Percentiles rank a stretch among this genome's conserved stretches.
phyloP scores from a whole-genome alignment of 2,797 vertebrate species.

The Acridotheres tristis region DNA sequence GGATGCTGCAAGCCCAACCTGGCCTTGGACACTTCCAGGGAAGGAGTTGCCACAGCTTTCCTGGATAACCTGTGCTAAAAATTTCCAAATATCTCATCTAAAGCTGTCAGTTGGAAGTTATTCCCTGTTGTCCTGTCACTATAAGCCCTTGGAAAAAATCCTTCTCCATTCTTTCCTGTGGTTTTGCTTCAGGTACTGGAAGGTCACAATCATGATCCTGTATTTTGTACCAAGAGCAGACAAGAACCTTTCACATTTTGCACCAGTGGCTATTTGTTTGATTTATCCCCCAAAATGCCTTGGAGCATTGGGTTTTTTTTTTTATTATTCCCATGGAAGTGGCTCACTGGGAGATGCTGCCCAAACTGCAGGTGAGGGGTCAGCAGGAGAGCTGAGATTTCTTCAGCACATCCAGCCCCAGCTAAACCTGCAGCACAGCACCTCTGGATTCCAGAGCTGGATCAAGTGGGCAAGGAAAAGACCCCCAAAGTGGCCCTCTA shows the following conservation, averaged over 20 bases:
- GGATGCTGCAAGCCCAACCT: accelerated
- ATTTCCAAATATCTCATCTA: too few species aligned
- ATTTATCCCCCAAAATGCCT: not conserved
- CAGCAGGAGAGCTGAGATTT: not conserved
- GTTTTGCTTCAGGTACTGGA: not conserved
- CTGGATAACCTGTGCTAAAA: not conserved
- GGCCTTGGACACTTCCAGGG: not conserved
- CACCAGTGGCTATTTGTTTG: not conserved
- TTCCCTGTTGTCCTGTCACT: not conserved
- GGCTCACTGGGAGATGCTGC: not conserved
- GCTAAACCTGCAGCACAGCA: not conserved
- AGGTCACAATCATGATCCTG: not conserved
- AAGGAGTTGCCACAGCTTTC: not conserved
- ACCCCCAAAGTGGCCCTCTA: not conserved
- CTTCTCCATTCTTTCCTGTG: not conserved
- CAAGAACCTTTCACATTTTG: not conserved
- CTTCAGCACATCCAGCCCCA: not conserved
- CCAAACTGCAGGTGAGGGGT: not conserved
- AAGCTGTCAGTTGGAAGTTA: not conserved
- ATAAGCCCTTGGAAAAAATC: not conserved
- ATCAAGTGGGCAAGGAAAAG: not conserved
- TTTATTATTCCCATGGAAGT: not conserved
- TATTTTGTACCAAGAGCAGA: not conserved
- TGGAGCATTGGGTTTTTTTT: not conserved
- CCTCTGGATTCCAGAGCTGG: not conserved